A percentile compares a stretch with the other conserved stretches of the same genome.
Evolutionary conservation across 2,797 vertebrate genomes (phyloP).

Genomic region (Chelidonichthys spinosus): DNA sequence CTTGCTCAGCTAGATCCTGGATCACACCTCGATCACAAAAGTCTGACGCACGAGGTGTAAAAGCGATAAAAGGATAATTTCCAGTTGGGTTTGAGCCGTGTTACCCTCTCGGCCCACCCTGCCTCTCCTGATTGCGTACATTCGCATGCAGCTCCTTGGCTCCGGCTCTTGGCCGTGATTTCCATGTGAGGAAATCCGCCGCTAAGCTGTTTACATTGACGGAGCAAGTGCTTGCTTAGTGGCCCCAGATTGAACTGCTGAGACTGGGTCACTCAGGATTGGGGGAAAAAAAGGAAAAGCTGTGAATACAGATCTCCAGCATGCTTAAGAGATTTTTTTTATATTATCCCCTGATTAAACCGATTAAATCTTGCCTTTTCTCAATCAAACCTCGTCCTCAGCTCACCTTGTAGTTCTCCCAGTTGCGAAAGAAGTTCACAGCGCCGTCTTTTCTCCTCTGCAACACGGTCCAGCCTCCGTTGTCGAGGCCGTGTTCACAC

Average conservation of each 20-base stretch:
- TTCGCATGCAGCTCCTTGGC: constrained; percentile 47
- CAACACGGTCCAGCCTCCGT: constrained; percentile 97
- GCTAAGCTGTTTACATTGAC: constrained; percentile 55
- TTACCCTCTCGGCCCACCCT: constrained; percentile 17
- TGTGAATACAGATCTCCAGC: constrained; percentile 10
- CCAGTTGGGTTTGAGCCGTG: constrained; percentile 2
- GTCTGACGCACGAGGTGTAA: constrained; percentile 20
- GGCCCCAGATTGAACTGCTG: constrained; percentile 34
- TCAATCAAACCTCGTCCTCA: neutral
- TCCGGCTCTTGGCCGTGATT: constrained; percentile 34
- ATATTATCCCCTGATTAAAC: neutral
- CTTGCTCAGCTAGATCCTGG: constrained; percentile 10
- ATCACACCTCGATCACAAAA: constrained; percentile 33
- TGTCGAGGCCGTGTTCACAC: constrained; percentile 96
- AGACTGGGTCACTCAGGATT: neutral
- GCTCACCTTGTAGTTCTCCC: constrained; percentile 97
- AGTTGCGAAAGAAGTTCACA: constrained; percentile 98
- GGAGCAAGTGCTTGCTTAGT: constrained; percentile 26
- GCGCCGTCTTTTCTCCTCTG: constrained; percentile 96
- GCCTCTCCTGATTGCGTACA: constrained; percentile 33
- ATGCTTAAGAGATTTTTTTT: neutral
- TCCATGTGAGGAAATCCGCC: constrained; percentile 43
- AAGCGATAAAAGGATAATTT: constrained; percentile 22
- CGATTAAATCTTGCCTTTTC: neutral
- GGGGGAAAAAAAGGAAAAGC: constrained; percentile 6